Percentiles rank a stretch among this genome's conserved stretches.
Evolutionary conservation across 1,140 invertebrate genomes (phyloP).

Genomic region (Planococcus citri): DNA sequence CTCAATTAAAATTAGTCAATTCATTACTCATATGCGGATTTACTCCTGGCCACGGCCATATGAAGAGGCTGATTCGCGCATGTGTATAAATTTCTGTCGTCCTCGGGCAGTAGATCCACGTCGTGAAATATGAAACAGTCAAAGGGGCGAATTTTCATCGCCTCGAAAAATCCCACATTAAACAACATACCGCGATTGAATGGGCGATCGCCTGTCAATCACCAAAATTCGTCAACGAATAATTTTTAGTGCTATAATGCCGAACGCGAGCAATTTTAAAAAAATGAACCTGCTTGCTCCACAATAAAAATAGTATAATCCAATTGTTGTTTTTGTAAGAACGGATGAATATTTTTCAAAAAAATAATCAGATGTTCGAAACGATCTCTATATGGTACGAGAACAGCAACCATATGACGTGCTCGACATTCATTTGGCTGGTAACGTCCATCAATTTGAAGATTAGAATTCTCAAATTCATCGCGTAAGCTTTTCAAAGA

Average conservation of each 20-base stretch:
- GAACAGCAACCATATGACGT: slow-evolving; percentile 67
- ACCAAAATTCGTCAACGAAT: slow-evolving; percentile 25
- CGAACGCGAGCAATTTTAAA: background rate
- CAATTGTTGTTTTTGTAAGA: slow-evolving; percentile 77
- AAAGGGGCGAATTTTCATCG: slow-evolving; percentile 58
- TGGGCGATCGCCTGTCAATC: slow-evolving; percentile 44
- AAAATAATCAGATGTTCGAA: slow-evolving; percentile 69
- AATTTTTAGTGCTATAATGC: too few relatives aligned
- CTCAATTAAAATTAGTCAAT: too few relatives aligned
- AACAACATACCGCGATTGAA: slow-evolving; percentile 90
- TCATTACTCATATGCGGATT: slow-evolving; percentile 65
- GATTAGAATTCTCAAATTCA: slow-evolving; percentile 16
- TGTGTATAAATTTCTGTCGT: slow-evolving; percentile 82
- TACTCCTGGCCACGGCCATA: slow-evolving; percentile 88
- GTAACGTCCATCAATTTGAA: slow-evolving; percentile 59
- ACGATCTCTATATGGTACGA: slow-evolving; percentile 79
- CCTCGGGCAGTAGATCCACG: slow-evolving; percentile 83
- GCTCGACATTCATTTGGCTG: slow-evolving; percentile 60
- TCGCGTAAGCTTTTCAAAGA: background rate
- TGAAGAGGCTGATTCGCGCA: slow-evolving; percentile 83
- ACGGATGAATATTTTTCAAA: slow-evolving; percentile 78
- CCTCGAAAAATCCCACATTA: slow-evolving; percentile 89
- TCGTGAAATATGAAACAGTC: slow-evolving; percentile 94
- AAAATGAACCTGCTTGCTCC: slow-evolving; percentile 59
- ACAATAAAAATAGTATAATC: slow-evolving; percentile 90